Evolutionary conservation across 2,888 invertebrate species (phyloP).

Genomic region (Vesta saturnalis): DNA sequence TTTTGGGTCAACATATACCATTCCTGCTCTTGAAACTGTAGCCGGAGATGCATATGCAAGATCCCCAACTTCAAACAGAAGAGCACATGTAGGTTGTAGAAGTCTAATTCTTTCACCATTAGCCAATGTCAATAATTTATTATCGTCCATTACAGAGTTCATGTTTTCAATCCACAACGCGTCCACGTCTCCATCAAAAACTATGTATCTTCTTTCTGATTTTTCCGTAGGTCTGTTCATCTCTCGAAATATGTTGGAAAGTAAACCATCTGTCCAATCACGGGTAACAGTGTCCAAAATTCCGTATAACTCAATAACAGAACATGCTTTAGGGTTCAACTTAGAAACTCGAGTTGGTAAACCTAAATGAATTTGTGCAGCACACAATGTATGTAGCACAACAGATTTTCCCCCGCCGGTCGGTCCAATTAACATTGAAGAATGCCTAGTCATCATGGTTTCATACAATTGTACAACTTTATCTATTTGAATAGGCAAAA

Average conservation of each 20-base stretch:
- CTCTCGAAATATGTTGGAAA: constrained; percentile 91
- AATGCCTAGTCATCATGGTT: constrained; percentile 94
- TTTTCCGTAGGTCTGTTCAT: constrained; percentile 83
- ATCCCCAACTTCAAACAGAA: constrained; percentile 92
- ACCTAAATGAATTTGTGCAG: constrained; percentile 80
- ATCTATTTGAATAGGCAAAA: constrained; percentile 75
- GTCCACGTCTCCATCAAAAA: constrained; percentile 95
- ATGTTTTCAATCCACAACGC: constrained; percentile 97
- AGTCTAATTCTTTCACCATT: constrained; percentile 90
- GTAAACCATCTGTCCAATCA: constrained; percentile 93
- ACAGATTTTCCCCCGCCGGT: constrained; percentile 94
- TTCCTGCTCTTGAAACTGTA: constrained; percentile 91
- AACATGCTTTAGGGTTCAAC: constrained; percentile 91
- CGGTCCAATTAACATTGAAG: constrained; percentile 91
- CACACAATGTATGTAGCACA: constrained; percentile 80
- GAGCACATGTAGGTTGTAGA: constrained; percentile 81
- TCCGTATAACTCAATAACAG: constrained; percentile 90
- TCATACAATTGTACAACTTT: constrained; percentile 84
- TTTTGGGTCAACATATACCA: constrained; percentile 95
- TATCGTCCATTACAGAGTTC: constrained; percentile 98
- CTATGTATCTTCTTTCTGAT: constrained; percentile 81
- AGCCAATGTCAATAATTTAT: constrained; percentile 86
- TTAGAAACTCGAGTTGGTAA: constrained; percentile 81
- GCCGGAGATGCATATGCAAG: constrained; percentile 92
- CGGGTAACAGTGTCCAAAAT: constrained; percentile 84